Evolutionary conservation across 2,888 invertebrate genomes (phyloP).

Genomic region (Smittia sp.): DNA sequence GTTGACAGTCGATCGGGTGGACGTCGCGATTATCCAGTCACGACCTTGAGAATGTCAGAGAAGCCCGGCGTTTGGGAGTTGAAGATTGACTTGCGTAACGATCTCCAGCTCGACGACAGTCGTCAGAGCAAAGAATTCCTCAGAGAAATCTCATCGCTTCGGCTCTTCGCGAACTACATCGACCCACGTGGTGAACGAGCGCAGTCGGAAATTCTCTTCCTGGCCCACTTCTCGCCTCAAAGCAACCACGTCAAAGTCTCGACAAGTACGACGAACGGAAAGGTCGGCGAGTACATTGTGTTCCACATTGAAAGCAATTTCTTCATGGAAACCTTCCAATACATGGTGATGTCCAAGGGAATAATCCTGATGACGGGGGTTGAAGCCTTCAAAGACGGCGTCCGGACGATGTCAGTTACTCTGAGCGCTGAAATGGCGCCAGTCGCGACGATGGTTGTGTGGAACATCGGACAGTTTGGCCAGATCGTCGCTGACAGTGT

Average conservation of each 20-base stretch:
- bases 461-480: constrained; percentile 78
- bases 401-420: constrained; percentile 78
- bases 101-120: constrained; percentile 58
- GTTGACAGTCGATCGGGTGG: constrained; percentile 64
- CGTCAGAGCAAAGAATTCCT: constrained; percentile 62
- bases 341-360: constrained; percentile 89
- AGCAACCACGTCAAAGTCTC: constrained; percentile 81
- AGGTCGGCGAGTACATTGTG: constrained; percentile 92
- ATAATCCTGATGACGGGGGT: constrained; percentile 81
- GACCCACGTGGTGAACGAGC: constrained; percentile 69
- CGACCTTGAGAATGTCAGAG: constrained; percentile 62
- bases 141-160: constrained; percentile 65
- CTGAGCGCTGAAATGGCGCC: constrained; percentile 90
- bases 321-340: constrained; percentile 84
- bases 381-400: constrained; percentile 73
- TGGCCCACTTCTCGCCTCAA: constrained; percentile 77
- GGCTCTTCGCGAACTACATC: constrained; percentile 65
- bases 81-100: constrained; percentile 69
- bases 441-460: constrained; percentile 83
- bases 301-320: constrained; percentile 92
- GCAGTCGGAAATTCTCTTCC: constrained; percentile 65
- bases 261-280: constrained; percentile 77
- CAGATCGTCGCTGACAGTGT: constrained; percentile 88
- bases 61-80: constrained; percentile 80
- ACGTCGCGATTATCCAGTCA: constrained; percentile 62